Evolutionary conservation across 2,113 vertebrate species (phyloP), one percentile per base, ranked within the genome.

Genomic region (Cyanoliseus patagonus): DNA sequence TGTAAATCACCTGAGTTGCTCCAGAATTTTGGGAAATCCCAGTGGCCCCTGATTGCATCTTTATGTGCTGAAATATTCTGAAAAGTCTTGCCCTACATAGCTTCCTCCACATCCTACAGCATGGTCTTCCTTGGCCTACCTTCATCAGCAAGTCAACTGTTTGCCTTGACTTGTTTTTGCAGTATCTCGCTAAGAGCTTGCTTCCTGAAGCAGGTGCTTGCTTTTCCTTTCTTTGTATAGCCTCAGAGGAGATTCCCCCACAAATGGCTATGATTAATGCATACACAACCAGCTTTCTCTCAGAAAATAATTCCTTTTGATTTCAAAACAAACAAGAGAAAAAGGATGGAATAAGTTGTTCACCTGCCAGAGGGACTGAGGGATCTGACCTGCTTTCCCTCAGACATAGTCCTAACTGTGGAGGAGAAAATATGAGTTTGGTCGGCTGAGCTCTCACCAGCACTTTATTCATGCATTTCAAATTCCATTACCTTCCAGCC

Each of bases 331-430:
- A 87, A 79, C 67, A 83, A 90, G 24, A 66, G 66, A 37, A 93
- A 92, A 87, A 77, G 17, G 31, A 70, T 27, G n/a, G 53, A 91
- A 89, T 77, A 89, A 92, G 92, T 88, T 90, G 55, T 62, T 86
- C 73, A 74, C 76, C 77, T 92, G 88, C 70, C 74, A 83, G 86
- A 91, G 80, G 74, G 92, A 73, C 30, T 44, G 55, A 92, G 62
- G 77, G 66, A 93, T 31, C 30, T 96, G 95, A 91, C 94, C 94
- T 91, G 69, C 15, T 93, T 95, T 96, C 53, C 83, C 66, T 73
- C 24, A 75, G 64, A 59, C 22, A n/a, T 12, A 81, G 64, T 28
- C 2, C 0, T 72, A 76, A 66, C 62, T 6, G 10, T 4, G 4
- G 64, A 72, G 28, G 25, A 79, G 49, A 53, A 76, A 92, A 78